A percentile compares a stretch with the other conserved stretches of the same genome.
Evolutionary conservation across 2,113 vertebrate genomes (phyloP).

Genomic region (Centropus unirufus): DNA sequence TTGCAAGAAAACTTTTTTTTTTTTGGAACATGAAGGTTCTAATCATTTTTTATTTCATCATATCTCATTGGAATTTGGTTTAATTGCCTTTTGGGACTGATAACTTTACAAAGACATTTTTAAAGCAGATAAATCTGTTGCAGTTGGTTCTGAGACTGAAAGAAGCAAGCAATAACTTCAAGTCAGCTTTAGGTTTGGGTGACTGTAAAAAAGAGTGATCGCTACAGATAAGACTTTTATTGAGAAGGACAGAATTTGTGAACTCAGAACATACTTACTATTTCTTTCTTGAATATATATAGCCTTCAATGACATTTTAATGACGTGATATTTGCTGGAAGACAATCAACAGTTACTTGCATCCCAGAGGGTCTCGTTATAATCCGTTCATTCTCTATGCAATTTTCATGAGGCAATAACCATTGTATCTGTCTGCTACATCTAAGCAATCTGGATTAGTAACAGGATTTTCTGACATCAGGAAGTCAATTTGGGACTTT

Average conservation of each 20-base stretch:
- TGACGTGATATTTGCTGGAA: constrained; percentile 13
- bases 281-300: constrained; percentile 14
- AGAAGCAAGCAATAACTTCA: background rate
- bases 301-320: constrained; percentile 7
- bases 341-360: background rate
- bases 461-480: constrained; percentile 26
- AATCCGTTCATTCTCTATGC: background rate
- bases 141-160: background rate
- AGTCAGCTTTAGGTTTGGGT: background rate
- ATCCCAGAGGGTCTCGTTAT: constrained; percentile 10
- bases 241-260: constrained; percentile 11
- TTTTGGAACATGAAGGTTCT: background rate
- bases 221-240: background rate
- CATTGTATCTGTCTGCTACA: background rate
- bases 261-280: background rate
- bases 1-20: background rate
- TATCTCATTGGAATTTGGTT: background rate
- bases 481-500: background rate
- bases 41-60: constrained; percentile 23
- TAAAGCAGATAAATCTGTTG: background rate
- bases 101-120: background rate
- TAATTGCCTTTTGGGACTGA: background rate
- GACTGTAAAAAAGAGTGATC: constrained; percentile 23
- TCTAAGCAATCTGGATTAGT: background rate
- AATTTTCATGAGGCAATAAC: background rate